Evolutionary conservation across 53 echinoderm and acorn worm genomes (phyloP), one percentile per base, ranked within the genome.

Genomic region (Paracentrotus lividus): DNA sequence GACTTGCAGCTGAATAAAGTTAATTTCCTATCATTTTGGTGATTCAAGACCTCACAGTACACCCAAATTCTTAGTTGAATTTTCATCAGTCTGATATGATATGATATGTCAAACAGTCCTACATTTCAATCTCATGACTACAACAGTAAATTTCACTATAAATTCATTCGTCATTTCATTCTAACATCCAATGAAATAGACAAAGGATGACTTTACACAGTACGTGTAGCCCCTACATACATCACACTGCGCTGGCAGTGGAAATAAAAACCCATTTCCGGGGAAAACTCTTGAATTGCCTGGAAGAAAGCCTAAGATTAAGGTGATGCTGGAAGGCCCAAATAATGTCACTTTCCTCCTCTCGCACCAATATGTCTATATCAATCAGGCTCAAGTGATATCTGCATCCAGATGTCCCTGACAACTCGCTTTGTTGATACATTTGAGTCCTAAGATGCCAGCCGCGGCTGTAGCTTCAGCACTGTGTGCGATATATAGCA

Each of bases 261-360:
- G 72, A 40, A 72, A 72, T 67, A 40, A 36, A n/a, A 72, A 72
- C 72, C 72, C 72, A 72, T 40, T 72, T 72, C 72, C 72, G 34
- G 72, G n/a, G 26, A 84, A n/a, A 86, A 34, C 32, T 4, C 34
- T 53, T 8, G 15, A 15, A 56, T 86, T 86, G 43, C 86, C 86
- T 86, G 23, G 55, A 56, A 86, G 53, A 36, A 86, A 86, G 89
- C 34, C 89, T 59, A 59, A 34, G 60, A 43, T 72, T 27, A 75
- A 75, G 67, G 67, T 90, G 52, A 67, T 44, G 49, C 69, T 90
- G 90, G 90, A 90, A 90, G 90, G 90, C 72, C 90, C 72, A 49
- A 69, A 72, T 90, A 68, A 69, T 90, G 90, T 90, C 90, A 67
- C 72, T 90, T 90, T 90, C 90, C 90, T 90, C 53, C 42, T 44